phyloP scores from a whole-genome alignment of 1,140 invertebrate species.

The Atta texana region DNA sequence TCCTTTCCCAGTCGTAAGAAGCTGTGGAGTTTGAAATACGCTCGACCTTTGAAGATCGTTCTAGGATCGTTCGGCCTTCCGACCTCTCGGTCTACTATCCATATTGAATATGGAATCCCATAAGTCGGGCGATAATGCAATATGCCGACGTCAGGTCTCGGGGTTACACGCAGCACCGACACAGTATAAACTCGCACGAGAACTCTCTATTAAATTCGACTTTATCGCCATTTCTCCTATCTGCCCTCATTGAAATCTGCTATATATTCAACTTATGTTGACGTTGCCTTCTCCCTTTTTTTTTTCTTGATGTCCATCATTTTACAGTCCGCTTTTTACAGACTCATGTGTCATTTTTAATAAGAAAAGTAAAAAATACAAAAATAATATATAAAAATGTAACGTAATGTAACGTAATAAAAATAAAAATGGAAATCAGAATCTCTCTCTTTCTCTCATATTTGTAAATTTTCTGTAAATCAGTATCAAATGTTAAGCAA shows the following conservation, averaged over 20 bases:
- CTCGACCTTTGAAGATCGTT: slow-evolving; percentile 21
- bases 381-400: background rate
- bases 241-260: background rate
- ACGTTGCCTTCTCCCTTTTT: background rate
- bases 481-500: background rate
- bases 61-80: slow-evolving; percentile 43
- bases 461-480: slow-evolving; percentile 5
- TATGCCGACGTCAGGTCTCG: slow-evolving; percentile 79
- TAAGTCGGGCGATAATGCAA: slow-evolving; percentile 81
- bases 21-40: slow-evolving; percentile 43
- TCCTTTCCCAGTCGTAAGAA: slow-evolving; percentile 46
- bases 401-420: background rate
- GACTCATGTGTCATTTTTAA: background rate
- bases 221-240: slow-evolving; percentile 67
- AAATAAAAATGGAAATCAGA: background rate
- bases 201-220: slow-evolving; percentile 78
- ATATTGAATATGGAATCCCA: slow-evolving; percentile 82
- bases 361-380: background rate
- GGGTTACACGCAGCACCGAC: slow-evolving; percentile 64
- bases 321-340: background rate
- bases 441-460: background rate
- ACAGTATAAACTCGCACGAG: slow-evolving; percentile 53
- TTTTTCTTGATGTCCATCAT: background rate
- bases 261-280: background rate
- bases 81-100: slow-evolving; percentile 58